phyloP scores from a whole-genome alignment of 2,113 vertebrate genomes.

The Mustelus asterias region DNA sequence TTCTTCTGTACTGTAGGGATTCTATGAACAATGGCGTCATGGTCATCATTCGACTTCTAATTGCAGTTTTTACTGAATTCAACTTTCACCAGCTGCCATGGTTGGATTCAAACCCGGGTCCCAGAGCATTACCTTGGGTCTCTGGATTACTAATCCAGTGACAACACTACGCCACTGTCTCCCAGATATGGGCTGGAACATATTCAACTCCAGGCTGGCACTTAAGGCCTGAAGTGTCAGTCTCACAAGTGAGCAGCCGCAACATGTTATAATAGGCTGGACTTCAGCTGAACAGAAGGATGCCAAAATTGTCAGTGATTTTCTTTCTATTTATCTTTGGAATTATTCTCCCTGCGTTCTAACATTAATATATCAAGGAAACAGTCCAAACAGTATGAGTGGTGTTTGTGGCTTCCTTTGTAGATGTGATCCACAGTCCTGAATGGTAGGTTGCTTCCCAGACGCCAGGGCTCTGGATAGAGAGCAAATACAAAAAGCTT shows the following conservation, averaged over 20 bases:
- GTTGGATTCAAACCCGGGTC: too few species aligned
- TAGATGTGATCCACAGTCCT: background rate
- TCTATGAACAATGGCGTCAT: too few species aligned
- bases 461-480: background rate
- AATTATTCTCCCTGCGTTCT: background rate
- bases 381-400: background rate
- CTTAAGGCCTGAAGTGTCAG: background rate
- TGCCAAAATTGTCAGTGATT: background rate
- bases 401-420: background rate
- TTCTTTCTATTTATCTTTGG: background rate
- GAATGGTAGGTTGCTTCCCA: background rate
- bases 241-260: background rate
- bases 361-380: background rate
- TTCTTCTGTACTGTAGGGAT: too few species aligned
- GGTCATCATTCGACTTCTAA: too few species aligned
- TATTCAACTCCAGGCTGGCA: background rate
- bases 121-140: too few species aligned
- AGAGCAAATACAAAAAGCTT: background rate
- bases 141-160: too few species aligned
- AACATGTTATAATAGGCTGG: background rate
- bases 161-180: too few species aligned
- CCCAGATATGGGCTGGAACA: background rate
- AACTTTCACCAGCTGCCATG: too few species aligned
- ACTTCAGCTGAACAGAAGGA: background rate
- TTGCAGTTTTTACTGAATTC: too few species aligned